Percentiles rank a stretch among this genome's conserved stretches.
Conservation (phyloP, 2,797 vertebrate genomes). For the Mallotus villosus region DNA sequence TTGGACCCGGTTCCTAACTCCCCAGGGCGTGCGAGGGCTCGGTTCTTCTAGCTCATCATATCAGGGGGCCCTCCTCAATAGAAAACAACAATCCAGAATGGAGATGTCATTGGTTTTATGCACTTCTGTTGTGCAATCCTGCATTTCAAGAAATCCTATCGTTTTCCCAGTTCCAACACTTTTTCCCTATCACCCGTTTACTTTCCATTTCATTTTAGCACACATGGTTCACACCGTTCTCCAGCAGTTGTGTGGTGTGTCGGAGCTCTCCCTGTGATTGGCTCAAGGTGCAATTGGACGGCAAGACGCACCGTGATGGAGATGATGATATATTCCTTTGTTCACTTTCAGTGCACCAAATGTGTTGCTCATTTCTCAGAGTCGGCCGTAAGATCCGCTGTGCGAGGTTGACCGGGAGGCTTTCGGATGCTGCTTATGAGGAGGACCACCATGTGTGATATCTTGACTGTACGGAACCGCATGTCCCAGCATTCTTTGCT, state of each 20-base stretch:
- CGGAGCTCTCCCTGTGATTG: background rate
- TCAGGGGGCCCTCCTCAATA: background rate
- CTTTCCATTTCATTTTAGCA: background rate
- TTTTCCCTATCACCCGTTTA: background rate
- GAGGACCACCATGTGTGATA: background rate
- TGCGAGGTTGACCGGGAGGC: background rate
- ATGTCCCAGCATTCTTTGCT: constrained; percentile 23
- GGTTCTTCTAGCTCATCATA: background rate
- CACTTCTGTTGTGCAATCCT: background rate
- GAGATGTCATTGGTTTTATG: background rate
- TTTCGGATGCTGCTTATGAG: background rate
- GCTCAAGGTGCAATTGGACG: background rate
- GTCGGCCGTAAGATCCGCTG: background rate
- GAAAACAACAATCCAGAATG: constrained; percentile 1
- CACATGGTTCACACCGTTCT: constrained; percentile 1
- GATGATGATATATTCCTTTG: background rate
- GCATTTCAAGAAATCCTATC: background rate
- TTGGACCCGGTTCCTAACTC: background rate
- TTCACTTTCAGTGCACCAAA: background rate
- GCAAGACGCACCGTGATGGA: background rate
- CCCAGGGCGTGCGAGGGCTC: background rate
- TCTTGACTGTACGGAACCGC: constrained; percentile 12
- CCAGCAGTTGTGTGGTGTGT: background rate
- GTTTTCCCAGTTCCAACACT: background rate
- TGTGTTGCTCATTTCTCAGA: background rate